A percentile compares a stretch with the other conserved stretches of the same genome.
Evolutionary conservation across 2,797 vertebrate genomes (phyloP).

Genomic region (Microctenopoma steveboyesi): DNA sequence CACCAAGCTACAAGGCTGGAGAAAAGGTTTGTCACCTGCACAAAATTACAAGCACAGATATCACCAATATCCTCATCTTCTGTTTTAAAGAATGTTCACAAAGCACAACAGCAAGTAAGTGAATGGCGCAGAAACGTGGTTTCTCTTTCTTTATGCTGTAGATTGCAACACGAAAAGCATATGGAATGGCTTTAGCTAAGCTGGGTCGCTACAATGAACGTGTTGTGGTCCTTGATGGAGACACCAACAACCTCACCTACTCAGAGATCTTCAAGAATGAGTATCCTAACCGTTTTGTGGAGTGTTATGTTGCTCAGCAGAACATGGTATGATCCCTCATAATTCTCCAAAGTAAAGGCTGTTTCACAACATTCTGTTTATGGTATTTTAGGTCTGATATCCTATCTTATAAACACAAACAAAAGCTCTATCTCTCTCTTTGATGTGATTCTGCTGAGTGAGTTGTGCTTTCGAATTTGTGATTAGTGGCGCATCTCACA

Average conservation of each 20-base stretch:
- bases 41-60: not conserved
- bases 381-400: not conserved
- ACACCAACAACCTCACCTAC: slow-evolving; percentile 96
- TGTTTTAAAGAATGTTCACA: not conserved
- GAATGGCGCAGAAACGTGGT: not conserved
- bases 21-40: slow-evolving; percentile 86
- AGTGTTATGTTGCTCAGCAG: slow-evolving; percentile 97
- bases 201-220: slow-evolving; percentile 90
- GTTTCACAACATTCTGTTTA: not conserved
- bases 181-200: slow-evolving; percentile 91
- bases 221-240: slow-evolving; percentile 91
- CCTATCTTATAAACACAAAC: not conserved
- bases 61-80: not conserved
- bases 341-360: not conserved
- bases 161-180: slow-evolving; percentile 94
- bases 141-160: slow-evolving; percentile 50
- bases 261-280: slow-evolving; percentile 95
- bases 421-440: not conserved
- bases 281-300: slow-evolving; percentile 91
- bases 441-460: slow-evolving; percentile 25
- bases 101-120: not conserved
- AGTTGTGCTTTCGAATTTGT: not conserved
- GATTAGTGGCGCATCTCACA: slow-evolving; percentile 17
- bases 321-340: slow-evolving; percentile 87
- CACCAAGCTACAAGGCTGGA: slow-evolving; percentile 91